Evolutionary conservation across 2,888 invertebrate genomes (phyloP), one percentile per base, ranked within the genome.

Genomic region (Pterostichus madidus): DNA sequence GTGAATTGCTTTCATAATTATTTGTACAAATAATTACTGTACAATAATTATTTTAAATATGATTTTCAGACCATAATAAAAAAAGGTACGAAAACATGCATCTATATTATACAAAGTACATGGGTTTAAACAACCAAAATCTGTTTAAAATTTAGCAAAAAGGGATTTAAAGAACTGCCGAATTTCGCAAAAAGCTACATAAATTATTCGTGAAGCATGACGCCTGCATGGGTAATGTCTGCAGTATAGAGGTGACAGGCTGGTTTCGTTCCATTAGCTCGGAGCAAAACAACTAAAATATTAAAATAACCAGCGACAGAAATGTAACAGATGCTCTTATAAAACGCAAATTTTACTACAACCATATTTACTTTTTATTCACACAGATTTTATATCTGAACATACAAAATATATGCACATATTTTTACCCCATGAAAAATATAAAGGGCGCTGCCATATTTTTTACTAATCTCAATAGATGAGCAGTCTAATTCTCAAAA

Each of bases 261-360:
- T 64, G 35, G 32, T 64, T 64, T n/a, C 31, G 64, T 64, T 59
- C 64, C 64, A 64, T 64, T 64, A 64, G 31, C 35, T 10, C 35
- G n/a, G 35, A 4, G 35, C 35, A 64, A 59, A 64, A 64, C 64
- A 32, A 64, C 64, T 64, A 13, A 64, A 64, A 64, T 64, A 64
- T 64, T 64, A 32, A 64, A 64, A 13, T 7, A 11, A 13, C n/a
- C 35, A 13, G 64, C 13, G 49, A 49, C n/a, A 6, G 64, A 64
- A 13, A 32, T 35, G 35, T n/a, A 64, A 64, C 64, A 64, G 64
- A 64, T 64, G 64, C 64, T 64, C 32, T 8, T 35, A 13, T 13
- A 64, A 35, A 64, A 32, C 64, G 7, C 17, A 64, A 64, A 35
- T 64, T 32, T 35, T 64, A 64, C 64, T n/a, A 35, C 35, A 61